Evolutionary conservation across 2,888 invertebrate species (phyloP), one percentile per base, ranked within the genome.

Genomic region (Tenthredo distinguenda): DNA sequence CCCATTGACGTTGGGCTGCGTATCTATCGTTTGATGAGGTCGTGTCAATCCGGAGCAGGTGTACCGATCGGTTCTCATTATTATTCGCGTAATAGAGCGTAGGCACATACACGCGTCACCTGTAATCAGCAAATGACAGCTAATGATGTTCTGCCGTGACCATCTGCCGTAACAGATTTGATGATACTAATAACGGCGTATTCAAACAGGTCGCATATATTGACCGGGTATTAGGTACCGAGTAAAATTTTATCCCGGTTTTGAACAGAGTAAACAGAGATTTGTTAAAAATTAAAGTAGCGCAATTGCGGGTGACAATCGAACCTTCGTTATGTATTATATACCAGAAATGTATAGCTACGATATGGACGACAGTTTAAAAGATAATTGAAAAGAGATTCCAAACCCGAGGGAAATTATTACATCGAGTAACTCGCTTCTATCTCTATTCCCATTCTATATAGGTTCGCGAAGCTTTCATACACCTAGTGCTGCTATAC

Each of bases 71-170:
- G 50, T 79, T 58, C 21, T 65, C 12, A 81, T 81, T 81, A 81
- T 62, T 62, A 37, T 81, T 40, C 58, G n/a, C 31, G 21, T 81
- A 81, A 81, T 40, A 81, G 12, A 26, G 55, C 18, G 34, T 50
- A 31, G 18, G 58, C 37, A 62, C 62, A 37, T 37, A 31, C 65
- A 43, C 43, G 31, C 65, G 82, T 68, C 68, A 65, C 82, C 68
- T 68, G 68, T 43, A 83, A 68, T 68, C 65, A 68, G 47, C 47
- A 37, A 83, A 91, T 92, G 93, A 92, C 90, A 90, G 90, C 90
- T 91, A 91, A 92, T 92, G 92, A 93, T 91, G 91, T 92, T 90
- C 91, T 83, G 91, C 90, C 91, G 89, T 88, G 89, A 89, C 87
- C 91, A 91, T 90, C 90, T 90, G 90, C 87, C 88, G 89, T 90